A percentile compares a stretch with the other conserved stretches of the same genome.
Evolutionary conservation across 2,888 invertebrate genomes (phyloP).

Genomic region (Leucoptera coffeella): DNA sequence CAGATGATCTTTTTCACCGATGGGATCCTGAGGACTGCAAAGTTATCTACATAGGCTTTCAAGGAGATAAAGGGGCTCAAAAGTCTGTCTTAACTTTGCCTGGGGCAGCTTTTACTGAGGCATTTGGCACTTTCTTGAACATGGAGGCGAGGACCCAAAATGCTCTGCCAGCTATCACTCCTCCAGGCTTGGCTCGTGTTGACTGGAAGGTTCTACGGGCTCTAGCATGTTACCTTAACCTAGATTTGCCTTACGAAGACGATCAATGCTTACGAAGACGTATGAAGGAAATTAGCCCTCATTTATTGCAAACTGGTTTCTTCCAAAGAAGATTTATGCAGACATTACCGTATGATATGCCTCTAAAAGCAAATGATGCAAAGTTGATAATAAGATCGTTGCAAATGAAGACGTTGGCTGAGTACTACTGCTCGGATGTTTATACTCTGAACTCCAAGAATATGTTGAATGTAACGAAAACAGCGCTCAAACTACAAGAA

Average conservation of each 20-base stretch:
- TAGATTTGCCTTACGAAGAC: conserved; percentile 21
- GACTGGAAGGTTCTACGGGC: conserved; percentile 92
- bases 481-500: conserved; percentile 13
- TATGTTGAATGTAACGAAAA: conserved; percentile 26
- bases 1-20: conserved; percentile 78
- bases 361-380: not conserved
- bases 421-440: conserved; percentile 34
- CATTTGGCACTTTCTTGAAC: conserved; percentile 89
- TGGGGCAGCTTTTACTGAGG: conserved; percentile 96
- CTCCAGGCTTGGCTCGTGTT: conserved; percentile 87
- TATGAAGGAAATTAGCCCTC: conserved; percentile 29
- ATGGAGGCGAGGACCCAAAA: conserved; percentile 93
- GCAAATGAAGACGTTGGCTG: conserved; percentile 18
- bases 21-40: conserved; percentile 72
- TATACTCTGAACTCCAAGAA: conserved; percentile 30
- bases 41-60: conserved; percentile 87
- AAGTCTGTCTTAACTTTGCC: conserved; percentile 88
- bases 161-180: conserved; percentile 78
- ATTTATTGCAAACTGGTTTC: conserved; percentile 15
- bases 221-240: conserved; percentile 22
- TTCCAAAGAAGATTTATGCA: conserved; percentile 20
- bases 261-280: conserved; percentile 15
- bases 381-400: conserved; percentile 7
- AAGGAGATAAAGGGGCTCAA: conserved; percentile 89
- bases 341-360: conserved; percentile 9